A percentile compares a stretch with the other conserved stretches of the same genome.
Conservation (phyloP, 1,140 invertebrate species). For the Lepidurus apus region DNA sequence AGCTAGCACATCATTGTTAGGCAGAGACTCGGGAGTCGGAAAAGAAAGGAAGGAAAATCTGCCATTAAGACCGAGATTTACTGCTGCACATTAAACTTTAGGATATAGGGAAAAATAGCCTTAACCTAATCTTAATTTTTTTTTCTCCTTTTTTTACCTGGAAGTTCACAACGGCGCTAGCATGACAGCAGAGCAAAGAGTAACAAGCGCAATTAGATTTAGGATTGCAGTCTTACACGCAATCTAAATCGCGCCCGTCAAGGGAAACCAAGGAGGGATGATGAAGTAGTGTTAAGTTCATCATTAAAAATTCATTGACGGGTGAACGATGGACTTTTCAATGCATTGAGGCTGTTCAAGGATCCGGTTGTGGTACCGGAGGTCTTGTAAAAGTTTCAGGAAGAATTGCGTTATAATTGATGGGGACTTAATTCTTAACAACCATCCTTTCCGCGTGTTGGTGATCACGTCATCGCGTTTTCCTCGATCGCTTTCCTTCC, state of each 20-base stretch:
- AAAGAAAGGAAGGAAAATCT: slow-evolving; percentile 3
- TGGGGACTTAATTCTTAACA: no score
- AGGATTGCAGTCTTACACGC: background rate
- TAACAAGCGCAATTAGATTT: background rate
- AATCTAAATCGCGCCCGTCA: background rate
- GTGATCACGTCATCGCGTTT: no score
- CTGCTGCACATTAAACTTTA: background rate
- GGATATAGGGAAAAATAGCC: background rate
- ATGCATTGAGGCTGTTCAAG: no score
- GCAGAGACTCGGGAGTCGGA: background rate
- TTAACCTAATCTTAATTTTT: background rate
- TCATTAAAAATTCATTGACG: no score
- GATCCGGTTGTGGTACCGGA: no score
- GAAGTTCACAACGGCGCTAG: background rate
- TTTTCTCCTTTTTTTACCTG: background rate
- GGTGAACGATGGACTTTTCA: no score
- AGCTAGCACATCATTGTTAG: background rate
- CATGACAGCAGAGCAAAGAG: background rate
- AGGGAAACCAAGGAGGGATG: background rate
- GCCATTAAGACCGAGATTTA: slow-evolving; percentile 1
- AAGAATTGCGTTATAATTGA: no score
- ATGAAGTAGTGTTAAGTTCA: background rate
- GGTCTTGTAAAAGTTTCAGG: no score
- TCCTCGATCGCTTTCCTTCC: no score
- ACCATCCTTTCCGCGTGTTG: no score